Evolutionary conservation across 1,140 invertebrate genomes (phyloP).

Genomic region (Sycophaga agraensis): DNA sequence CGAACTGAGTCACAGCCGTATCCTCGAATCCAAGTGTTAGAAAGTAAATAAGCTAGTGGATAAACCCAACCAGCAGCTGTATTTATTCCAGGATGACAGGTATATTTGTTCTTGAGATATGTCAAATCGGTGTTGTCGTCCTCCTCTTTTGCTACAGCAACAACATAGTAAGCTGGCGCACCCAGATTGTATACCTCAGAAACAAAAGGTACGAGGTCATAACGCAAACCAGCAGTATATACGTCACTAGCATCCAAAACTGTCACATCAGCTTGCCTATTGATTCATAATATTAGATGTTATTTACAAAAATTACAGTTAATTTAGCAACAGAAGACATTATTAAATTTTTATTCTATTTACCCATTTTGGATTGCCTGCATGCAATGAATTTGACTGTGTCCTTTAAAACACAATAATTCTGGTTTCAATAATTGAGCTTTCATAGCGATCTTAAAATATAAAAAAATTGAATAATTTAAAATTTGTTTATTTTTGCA

Average conservation of each 20-base stretch:
- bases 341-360: slow-evolving; percentile 31
- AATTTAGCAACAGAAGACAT: background rate
- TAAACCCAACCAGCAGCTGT: slow-evolving; percentile 95
- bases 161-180: slow-evolving; percentile 87
- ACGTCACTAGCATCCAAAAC: slow-evolving; percentile 92
- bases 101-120: slow-evolving; percentile 82
- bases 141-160: slow-evolving; percentile 88
- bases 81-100: slow-evolving; percentile 90
- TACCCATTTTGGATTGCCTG: slow-evolving; percentile 72
- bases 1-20: slow-evolving; percentile 88
- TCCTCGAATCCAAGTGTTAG: slow-evolving; percentile 89
- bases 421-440: slow-evolving; percentile 87
- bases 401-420: slow-evolving; percentile 81
- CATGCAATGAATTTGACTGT: slow-evolving; percentile 90
- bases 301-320: too few relatives aligned
- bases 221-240: slow-evolving; percentile 83
- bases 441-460: slow-evolving; percentile 75
- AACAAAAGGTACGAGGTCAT: slow-evolving; percentile 82
- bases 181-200: slow-evolving; percentile 87
- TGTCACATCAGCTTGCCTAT: slow-evolving; percentile 76
- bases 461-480: background rate
- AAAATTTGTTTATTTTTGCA: background rate
- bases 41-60: slow-evolving; percentile 88
- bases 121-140: slow-evolving; percentile 85
- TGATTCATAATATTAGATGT: too few relatives aligned